Evolutionary conservation across 1,140 invertebrate species (phyloP).

Genomic region (Mizuhopecten yessoensis): DNA sequence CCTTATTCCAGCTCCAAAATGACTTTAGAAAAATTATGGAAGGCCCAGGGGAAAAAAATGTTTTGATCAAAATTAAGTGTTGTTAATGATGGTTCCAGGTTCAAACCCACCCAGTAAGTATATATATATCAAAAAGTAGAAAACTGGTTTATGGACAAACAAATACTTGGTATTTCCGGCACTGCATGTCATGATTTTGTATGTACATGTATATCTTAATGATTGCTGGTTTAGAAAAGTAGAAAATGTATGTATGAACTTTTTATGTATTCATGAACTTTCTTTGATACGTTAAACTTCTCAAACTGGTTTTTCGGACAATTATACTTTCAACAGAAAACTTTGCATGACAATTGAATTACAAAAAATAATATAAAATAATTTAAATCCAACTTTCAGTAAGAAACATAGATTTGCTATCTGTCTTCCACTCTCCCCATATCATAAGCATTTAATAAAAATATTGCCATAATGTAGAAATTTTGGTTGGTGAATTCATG

Average conservation of each 20-base stretch:
- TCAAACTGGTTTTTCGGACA: neutral
- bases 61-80: no score
- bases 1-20: no score
- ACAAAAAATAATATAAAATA: no score
- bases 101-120: neutral
- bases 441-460: no score
- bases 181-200: neutral
- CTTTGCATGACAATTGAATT: neutral
- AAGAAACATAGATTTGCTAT: no score
- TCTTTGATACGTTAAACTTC: neutral
- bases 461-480: no score
- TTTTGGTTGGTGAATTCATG: no score
- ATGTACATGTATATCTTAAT: neutral
- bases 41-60: no score
- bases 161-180: neutral
- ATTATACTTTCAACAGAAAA: neutral
- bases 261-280: no score
- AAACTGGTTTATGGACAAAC: neutral
- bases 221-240: neutral
- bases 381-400: no score
- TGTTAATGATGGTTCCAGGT: neutral
- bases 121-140: neutral
- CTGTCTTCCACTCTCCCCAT: no score
- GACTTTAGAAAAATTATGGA: no score
- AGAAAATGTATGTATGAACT: neutral